phyloP scores from a whole-genome alignment of 2,797 vertebrate genomes.

The Momotus momota region DNA sequence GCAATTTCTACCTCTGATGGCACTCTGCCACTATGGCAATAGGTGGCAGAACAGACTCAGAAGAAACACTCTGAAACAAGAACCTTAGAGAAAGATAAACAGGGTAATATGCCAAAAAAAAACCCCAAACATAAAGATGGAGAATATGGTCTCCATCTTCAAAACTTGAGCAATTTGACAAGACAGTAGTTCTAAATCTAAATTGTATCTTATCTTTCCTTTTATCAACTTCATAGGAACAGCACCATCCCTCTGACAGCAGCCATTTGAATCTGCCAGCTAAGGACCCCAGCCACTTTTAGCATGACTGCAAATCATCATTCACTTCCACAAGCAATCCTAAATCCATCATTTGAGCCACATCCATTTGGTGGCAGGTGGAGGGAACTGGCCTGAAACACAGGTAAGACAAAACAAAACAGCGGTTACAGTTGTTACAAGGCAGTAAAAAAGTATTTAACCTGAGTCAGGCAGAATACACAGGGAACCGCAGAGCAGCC shows the following conservation, averaged over 20 bases:
- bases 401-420: neutral
- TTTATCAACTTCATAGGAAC: neutral
- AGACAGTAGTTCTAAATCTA: neutral
- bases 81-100: neutral
- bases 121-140: neutral
- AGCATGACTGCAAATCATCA: neutral
- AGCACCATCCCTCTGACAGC: fast-evolving
- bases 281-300: neutral
- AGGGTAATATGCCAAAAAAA: neutral
- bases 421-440: neutral
- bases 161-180: neutral
- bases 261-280: neutral
- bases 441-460: neutral
- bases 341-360: neutral
- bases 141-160: neutral
- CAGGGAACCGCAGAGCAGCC: neutral
- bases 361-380: neutral
- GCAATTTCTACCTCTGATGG: neutral
- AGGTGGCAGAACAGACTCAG: neutral
- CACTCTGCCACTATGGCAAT: neutral
- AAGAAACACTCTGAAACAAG: neutral
- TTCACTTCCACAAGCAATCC: neutral
- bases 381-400: neutral
- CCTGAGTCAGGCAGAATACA: neutral
- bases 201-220: neutral